phyloP scores from a whole-genome alignment of 2,113 vertebrate genomes.

The Pseudonaja textilis region DNA sequence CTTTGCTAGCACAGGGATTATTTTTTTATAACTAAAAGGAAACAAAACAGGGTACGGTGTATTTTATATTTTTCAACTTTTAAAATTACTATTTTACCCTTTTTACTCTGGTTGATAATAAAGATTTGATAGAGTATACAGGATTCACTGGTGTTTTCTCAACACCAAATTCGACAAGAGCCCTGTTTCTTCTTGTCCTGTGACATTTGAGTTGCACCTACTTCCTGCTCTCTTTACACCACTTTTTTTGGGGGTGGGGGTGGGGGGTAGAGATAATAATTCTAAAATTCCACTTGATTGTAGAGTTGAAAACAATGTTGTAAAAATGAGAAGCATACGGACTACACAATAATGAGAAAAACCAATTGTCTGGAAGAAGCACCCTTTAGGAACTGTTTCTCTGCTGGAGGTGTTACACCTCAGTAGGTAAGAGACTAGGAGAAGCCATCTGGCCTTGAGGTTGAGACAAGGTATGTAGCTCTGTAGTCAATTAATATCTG shows the following conservation, averaged over 20 bases:
- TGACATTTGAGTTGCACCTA: background rate
- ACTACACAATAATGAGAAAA: background rate
- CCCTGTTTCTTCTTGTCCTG: background rate
- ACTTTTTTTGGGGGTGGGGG: background rate
- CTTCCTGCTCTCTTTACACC: background rate
- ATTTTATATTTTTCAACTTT: background rate
- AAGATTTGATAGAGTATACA: background rate
- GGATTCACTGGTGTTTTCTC: background rate
- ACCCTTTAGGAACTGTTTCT: background rate
- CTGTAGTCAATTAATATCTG: background rate
- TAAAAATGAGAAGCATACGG: background rate
- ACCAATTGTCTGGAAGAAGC: background rate
- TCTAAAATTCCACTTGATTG: background rate
- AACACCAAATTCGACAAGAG: background rate
- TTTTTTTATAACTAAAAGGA: background rate
- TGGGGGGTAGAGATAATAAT: background rate
- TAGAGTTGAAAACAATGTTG: background rate
- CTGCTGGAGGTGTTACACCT: background rate
- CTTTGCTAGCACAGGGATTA: background rate
- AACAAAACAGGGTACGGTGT: background rate
- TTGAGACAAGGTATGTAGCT: background rate
- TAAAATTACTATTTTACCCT: background rate
- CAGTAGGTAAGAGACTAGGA: background rate
- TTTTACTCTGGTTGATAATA: background rate
- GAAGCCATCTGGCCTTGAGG: background rate